A percentile compares a stretch with the other conserved stretches of the same genome.
phyloP scores from a whole-genome alignment of 1,140 invertebrate genomes.

The Rhagoletis pomonella region DNA sequence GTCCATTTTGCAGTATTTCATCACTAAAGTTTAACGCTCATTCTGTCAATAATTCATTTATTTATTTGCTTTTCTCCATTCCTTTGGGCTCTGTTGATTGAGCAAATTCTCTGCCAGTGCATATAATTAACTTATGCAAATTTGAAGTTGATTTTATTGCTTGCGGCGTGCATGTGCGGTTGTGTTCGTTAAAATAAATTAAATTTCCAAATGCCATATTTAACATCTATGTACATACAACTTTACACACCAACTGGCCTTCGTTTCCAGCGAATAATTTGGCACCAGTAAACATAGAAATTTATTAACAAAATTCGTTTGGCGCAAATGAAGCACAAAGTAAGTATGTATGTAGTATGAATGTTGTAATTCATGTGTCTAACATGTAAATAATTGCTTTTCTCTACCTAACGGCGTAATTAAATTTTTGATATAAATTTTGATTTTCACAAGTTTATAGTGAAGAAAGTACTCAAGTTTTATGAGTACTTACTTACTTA shows the following conservation, averaged over 20 bases:
- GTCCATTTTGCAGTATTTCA: background rate
- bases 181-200: constrained; percentile 23
- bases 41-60: background rate
- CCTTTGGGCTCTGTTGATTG: no score
- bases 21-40: background rate
- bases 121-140: constrained; percentile 44
- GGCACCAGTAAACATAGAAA: background rate
- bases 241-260: background rate
- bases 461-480: no score
- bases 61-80: background rate
- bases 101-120: background rate
- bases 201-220: constrained; percentile 26
- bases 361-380: background rate
- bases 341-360: background rate
- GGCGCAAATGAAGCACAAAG: background rate
- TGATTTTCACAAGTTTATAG: no score
- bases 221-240: background rate
- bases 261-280: background rate
- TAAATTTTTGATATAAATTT: no score
- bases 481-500: no score
- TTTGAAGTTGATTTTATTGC: background rate
- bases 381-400: constrained; percentile 27
- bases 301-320: background rate
- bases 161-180: background rate
- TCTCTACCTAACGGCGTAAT: background rate